Evolutionary conservation across 2,797 vertebrate genomes (phyloP).

Genomic region (Channallabes apus): DNA sequence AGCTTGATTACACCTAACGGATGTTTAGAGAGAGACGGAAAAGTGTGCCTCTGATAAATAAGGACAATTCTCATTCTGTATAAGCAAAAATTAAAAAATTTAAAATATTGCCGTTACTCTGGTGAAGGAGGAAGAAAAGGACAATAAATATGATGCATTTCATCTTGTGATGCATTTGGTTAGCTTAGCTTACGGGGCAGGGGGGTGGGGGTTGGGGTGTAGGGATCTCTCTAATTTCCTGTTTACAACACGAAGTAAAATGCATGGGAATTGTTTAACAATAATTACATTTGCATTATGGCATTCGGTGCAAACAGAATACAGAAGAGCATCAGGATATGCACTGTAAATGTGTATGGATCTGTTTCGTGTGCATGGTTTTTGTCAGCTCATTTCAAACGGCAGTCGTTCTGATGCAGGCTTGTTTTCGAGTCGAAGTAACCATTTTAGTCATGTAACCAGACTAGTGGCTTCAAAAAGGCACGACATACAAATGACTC

Average conservation of each 20-base stretch:
- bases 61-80: constrained; percentile 1
- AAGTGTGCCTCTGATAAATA: neutral
- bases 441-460: constrained; percentile 29
- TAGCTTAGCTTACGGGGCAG: neutral
- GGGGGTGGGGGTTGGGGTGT: too few relatives aligned
- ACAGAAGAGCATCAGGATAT: neutral
- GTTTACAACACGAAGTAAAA: constrained; percentile 17
- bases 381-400: constrained; percentile 1
- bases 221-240: neutral
- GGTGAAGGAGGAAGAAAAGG: neutral
- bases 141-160: neutral
- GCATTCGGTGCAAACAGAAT: neutral
- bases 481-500: constrained; percentile 50
- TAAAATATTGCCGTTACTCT: neutral
- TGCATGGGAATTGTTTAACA: constrained; percentile 12
- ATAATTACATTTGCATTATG: neutral
- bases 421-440: constrained; percentile 43
- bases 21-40: constrained; percentile 17
- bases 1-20: constrained; percentile 11
- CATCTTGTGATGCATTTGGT: neutral
- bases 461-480: constrained; percentile 42
- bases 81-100: constrained; percentile 5
- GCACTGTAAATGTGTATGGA: neutral
- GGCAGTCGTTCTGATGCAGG: neutral
- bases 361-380: neutral